phyloP scores from a whole-genome alignment of 2,113 vertebrate species.

The Notothenia rossii region DNA sequence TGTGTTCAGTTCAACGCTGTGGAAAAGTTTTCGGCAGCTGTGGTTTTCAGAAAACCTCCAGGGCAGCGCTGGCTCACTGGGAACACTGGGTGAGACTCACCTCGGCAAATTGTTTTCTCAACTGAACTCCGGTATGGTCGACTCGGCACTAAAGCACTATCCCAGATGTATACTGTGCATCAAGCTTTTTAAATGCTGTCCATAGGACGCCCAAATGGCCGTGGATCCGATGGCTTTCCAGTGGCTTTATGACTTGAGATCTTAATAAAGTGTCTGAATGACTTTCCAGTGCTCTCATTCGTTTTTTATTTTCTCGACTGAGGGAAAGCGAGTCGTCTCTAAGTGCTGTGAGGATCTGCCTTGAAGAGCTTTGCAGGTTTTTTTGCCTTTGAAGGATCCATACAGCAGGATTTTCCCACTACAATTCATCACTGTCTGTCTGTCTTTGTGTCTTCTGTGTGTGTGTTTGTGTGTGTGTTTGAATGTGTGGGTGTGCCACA shows the following conservation, averaged over 20 bases:
- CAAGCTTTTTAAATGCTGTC: constrained; percentile 63
- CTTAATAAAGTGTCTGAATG: constrained; percentile 79
- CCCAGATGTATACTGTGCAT: constrained; percentile 71
- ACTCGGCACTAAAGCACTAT: constrained; percentile 56
- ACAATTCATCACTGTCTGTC: constrained; percentile 69
- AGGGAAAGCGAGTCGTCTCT: constrained; percentile 39
- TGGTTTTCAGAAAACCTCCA: constrained; percentile 15
- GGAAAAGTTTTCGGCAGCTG: constrained; percentile 47
- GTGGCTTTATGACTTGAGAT: constrained; percentile 77
- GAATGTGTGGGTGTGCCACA: constrained; percentile 43
- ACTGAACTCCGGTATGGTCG: constrained; percentile 36
- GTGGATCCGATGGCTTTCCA: constrained; percentile 68
- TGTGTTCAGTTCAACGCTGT: constrained; percentile 19
- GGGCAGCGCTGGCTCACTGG: constrained; percentile 10
- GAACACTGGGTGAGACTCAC: constrained; percentile 48
- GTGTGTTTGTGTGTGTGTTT: constrained; percentile 18
- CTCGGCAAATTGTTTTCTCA: constrained; percentile 53
- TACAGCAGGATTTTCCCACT: constrained; percentile 69
- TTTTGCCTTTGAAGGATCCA: constrained; percentile 69
- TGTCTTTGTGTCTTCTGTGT: constrained; percentile 31
- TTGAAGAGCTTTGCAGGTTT: constrained; percentile 80
- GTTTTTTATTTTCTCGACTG: constrained; percentile 46
- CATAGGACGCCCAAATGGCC: constrained; percentile 57
- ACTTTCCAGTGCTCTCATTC: constrained; percentile 69
- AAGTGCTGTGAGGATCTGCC: constrained; percentile 52